Conservation (phyloP, 2,113 vertebrate species). For the Chionomys nivalis region DNA sequence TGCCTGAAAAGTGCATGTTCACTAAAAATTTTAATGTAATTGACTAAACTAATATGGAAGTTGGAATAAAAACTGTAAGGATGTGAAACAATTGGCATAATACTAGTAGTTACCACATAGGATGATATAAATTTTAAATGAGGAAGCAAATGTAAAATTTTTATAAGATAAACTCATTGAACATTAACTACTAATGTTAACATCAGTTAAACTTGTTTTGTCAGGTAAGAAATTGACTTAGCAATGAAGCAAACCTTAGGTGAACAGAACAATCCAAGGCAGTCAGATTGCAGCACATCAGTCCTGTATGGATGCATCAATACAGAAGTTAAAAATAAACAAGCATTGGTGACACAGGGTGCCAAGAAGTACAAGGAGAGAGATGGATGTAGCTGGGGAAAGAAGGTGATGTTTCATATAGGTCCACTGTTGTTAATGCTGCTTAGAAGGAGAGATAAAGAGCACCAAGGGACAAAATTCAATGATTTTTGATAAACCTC, state of each 20-base stretch:
- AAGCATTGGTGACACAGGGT: neutral
- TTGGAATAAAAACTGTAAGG: neutral
- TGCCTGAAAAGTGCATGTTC: neutral
- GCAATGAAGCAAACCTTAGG: neutral
- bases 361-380: neutral
- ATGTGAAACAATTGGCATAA: neutral
- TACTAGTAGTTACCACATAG: neutral
- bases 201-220: neutral
- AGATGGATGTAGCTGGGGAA: neutral
- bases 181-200: constrained; percentile 4
- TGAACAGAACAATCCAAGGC: neutral
- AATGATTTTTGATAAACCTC: neutral
- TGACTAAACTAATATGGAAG: neutral
- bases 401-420: neutral
- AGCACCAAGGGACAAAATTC: neutral
- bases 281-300: neutral
- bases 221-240: neutral
- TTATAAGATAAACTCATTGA: neutral
- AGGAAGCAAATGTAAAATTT: neutral
- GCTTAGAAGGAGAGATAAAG: neutral
- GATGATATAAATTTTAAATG: neutral
- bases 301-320: neutral
- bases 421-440: neutral
- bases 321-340: neutral
- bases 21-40: constrained; percentile 42